Base-by-base conservation (phyloP, 2,888 invertebrate species). In the Brachyptera risi region DNA sequence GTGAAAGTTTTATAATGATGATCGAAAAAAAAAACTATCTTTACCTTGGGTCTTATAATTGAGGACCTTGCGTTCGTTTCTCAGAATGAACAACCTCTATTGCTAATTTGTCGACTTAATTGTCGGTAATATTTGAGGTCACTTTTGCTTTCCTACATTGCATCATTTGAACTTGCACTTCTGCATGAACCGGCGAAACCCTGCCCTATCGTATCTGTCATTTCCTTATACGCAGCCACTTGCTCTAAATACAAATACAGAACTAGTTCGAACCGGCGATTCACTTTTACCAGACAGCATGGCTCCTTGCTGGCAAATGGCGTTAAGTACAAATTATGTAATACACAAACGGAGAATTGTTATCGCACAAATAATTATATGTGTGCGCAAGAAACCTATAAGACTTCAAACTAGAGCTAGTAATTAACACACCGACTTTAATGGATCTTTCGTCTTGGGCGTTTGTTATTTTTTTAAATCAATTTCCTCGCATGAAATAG, bases 1-100 rank as follows among this genome's bases (percentile, higher is more conserved):
- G 54, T 54, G 54, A 54, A 54, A 54, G 54, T 54, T 54, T 54
- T 54, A 37, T 37, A 54, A 54, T 54, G 54, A 54, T 54, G 54
- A 54, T 35, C 21, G 54, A 23, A 54, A 35, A 54, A 47, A 47
- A 21, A 5, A 31, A 21, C 37, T 37, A 54, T 54, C 54, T 35
- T 54, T 54, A 54, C 54, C 54, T 54, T 54, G 54, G 54, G 37
- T 23, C 54, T 31, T 54, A 23, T 54, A 54, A 54, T 54, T 37
- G 35, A 54, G 54, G 37, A 54, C 54, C 54, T 54, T 54, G 54
- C 54, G 54, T 54, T 54, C 54, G 17, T 37, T 54, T 54, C 54
- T 54, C 7, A 37, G 54, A 54, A 54, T 54, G 35, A 31, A 35
- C 35, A 54, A 21, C 54, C 54, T 54, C 35, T 44, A 7, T 44